Base-by-base conservation (phyloP, 2,888 invertebrate genomes). In the Drosophila lutescens region DNA sequence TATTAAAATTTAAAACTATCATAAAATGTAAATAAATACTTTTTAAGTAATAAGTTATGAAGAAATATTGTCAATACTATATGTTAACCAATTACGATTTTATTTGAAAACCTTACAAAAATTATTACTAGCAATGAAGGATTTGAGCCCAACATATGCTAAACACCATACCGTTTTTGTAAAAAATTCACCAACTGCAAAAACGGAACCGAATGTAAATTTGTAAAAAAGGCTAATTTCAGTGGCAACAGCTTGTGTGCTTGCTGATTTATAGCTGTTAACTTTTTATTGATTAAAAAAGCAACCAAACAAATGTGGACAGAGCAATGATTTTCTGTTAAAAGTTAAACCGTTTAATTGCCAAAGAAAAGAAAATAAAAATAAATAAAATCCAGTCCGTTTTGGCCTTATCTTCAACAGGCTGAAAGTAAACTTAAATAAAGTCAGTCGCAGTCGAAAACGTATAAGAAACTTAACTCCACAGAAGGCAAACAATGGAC, bases 401-500 rank as follows among this genome's bases (percentile, higher is more conserved):
- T n/a, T n/a, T 40, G 12, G 9, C 15, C 1, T n/a, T n/a, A 26
- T 47, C 47, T 57, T 61, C 40, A 62, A 62, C 47, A 26, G 32
- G 32, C 38, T 20, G 12, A 36, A 55, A 55, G 41, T 26, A 36
- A 67, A 55, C 36, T 49, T 15, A 12, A 43, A 44, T 40, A 12
- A 58, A 58, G 57, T 4, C 30, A 32, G 58, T 38, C 57, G 26
- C 10, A 53, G 53, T 53, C 9, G 57, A 46, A 41, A 62, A 30
- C 46, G 13, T 40, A 43, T 51, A 50, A 74, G 82, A 76, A 82
- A 82, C 72, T 86, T 68, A 69, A 68, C 74, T 69, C 58, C 67
- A 50, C 70, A 76, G 78, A 86, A 74, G 69, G 72, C 84, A 83
- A 88, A 83, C 86, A 83, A 86, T 83, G 60, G 77, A n/a, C 40